These are phyloP conservation scores for Vulpes lagopus DNA, from an alignment of 2,113 vertebrate species.

Conservation along the genomic window DNA sequence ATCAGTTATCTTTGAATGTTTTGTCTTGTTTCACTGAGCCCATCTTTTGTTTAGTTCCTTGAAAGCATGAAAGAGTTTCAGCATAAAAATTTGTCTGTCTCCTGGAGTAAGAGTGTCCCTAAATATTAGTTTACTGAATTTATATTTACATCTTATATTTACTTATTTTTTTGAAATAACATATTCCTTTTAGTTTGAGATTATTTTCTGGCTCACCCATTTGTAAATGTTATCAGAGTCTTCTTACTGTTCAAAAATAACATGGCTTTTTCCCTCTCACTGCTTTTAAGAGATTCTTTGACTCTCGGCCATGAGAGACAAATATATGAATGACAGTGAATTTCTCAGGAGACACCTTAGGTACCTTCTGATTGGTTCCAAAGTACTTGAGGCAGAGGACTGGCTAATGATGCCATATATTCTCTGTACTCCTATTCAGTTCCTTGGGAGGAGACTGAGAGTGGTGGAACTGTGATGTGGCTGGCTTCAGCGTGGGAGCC, in stretches of 20 bases:
- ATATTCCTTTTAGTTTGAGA: background rate
- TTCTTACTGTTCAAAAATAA: background rate
- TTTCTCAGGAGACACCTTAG: background rate
- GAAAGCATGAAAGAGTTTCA: background rate
- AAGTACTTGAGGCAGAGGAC: background rate
- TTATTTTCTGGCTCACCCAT: background rate
- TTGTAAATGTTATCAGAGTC: background rate
- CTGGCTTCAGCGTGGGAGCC: background rate
- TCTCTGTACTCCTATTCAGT: background rate
- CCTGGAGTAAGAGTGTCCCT: background rate
- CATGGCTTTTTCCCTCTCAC: background rate
- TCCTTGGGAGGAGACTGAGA: background rate
- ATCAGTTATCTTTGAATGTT: background rate
- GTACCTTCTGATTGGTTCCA: background rate
- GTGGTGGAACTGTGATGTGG: background rate
- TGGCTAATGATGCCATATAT: background rate
- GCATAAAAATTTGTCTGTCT: background rate
- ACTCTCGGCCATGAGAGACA: background rate
- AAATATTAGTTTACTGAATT: background rate
- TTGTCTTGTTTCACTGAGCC: background rate
- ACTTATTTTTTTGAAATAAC: background rate
- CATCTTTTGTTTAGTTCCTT: background rate
- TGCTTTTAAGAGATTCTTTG: background rate
- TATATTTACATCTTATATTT: background rate
- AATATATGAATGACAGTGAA: background rate